Evolutionary conservation across 92 coral and sea anemone genomes (phyloP).

Genomic region (Metridium senile): DNA sequence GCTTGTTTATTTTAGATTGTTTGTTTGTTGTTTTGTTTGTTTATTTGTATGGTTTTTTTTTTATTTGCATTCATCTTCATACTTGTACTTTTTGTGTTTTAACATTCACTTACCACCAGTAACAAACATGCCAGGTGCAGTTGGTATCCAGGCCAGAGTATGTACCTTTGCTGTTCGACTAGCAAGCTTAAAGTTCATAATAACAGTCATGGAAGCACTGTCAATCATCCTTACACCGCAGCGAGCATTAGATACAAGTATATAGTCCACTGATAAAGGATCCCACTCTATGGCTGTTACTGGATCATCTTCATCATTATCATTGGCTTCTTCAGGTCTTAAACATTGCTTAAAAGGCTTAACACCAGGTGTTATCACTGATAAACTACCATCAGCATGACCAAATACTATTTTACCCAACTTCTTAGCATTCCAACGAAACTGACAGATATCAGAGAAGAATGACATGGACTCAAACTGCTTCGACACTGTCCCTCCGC

Average conservation of each 20-base stretch:
- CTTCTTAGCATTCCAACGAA: conserved; percentile 88
- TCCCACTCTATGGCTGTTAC: conserved; percentile 95
- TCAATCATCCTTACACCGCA: conserved; percentile 84
- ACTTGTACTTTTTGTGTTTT: too few species aligned
- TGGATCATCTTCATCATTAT: conserved; percentile 87
- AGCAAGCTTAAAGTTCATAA: conserved; percentile 90
- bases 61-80: too few species aligned
- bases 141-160: conserved; percentile 86
- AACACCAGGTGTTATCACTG: conserved; percentile 73
- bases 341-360: conserved; percentile 82
- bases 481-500: conserved; percentile 63
- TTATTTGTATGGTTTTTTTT: too few species aligned
- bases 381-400: conserved; percentile 90
- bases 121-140: conserved; percentile 97
- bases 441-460: conserved; percentile 86
- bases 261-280: conserved; percentile 81
- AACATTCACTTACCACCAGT: conserved; percentile 78
- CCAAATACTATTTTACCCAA: conserved; percentile 85
- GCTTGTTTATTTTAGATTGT: too few species aligned
- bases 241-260: conserved; percentile 77
- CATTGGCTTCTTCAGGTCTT: conserved; percentile 77
- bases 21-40: too few species aligned
- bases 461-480: conserved; percentile 80
- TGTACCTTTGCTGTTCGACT: conserved; percentile 82
- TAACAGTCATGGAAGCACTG: conserved; percentile 75